Percentiles rank a stretch among this genome's conserved stretches.
These are phyloP conservation scores for Heliconius ismenius DNA, from an alignment of 2,888 invertebrate species.

Conservation along the genomic window DNA sequence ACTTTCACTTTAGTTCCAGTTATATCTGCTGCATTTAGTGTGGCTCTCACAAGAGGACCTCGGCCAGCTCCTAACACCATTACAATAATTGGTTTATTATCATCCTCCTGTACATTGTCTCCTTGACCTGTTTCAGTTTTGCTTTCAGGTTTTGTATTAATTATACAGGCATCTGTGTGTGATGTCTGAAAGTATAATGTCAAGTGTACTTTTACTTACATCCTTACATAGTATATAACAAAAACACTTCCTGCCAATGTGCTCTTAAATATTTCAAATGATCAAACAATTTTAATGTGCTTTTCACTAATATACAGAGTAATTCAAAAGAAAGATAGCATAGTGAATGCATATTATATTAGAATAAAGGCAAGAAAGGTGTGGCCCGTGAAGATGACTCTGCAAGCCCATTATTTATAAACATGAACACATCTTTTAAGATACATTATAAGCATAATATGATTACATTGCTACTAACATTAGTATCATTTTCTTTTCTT, in stretches of 20 bases:
- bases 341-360: no score
- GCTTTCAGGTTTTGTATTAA: conserved; percentile 32
- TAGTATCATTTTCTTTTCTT: conserved; percentile 41
- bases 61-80: conserved; percentile 97
- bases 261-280: neutral
- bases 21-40: conserved; percentile 90
- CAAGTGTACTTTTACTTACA: neutral
- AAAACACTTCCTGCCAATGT: neutral
- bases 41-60: conserved; percentile 96
- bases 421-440: neutral
- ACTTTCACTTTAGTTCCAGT: conserved; percentile 87
- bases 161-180: conserved; percentile 33
- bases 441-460: neutral
- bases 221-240: neutral
- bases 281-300: no score
- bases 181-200: conserved; percentile 37
- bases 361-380: no score
- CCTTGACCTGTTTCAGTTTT: conserved; percentile 45
- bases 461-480: conserved; percentile 31
- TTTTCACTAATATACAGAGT: no score
- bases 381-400: neutral
- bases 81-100: conserved; percentile 77
- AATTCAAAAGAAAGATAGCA: neutral
- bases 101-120: conserved; percentile 54
- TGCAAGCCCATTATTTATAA: neutral